Evolutionary conservation across 2,797 vertebrate genomes (phyloP).

Genomic region (Urophycis tenuis): DNA sequence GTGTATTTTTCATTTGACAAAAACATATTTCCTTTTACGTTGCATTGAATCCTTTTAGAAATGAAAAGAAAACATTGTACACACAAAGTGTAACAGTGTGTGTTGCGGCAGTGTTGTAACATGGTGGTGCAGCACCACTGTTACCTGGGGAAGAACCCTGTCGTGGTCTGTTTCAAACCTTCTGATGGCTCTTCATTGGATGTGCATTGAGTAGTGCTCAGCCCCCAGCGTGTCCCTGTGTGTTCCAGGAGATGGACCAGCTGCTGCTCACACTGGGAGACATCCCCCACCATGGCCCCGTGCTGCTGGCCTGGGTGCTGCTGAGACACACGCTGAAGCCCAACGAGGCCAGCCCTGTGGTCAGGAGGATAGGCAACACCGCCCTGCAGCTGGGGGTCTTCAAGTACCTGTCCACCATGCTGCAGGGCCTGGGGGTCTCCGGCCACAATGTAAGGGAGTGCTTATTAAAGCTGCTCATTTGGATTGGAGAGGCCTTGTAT

Average conservation of each 20-base stretch:
- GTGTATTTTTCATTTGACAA: no score
- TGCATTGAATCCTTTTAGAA: no score
- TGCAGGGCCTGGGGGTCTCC: conserved; percentile 78
- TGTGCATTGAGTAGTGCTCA: no score
- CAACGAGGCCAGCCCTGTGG: conserved; percentile 73
- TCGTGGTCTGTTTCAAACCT: no score
- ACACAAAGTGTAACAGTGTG: no score
- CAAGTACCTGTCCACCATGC: conserved; percentile 85
- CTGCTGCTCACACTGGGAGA: conserved; percentile 88
- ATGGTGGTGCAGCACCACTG: no score
- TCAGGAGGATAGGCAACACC: conserved; percentile 83
- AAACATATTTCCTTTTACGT: no score
- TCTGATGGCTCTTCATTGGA: no score
- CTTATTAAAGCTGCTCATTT: not conserved
- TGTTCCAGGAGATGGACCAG: conserved; percentile 84
- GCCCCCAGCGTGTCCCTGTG: not conserved
- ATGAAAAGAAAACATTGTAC: no score
- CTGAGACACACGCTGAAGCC: conserved; percentile 86
- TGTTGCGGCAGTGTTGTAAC: no score
- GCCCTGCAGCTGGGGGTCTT: conserved; percentile 89
- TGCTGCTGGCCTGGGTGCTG: conserved; percentile 92
- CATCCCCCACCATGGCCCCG: conserved; percentile 84
- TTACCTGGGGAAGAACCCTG: no score
- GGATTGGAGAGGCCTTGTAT: not conserved
- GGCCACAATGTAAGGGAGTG: conserved; percentile 83